Conservation (phyloP, 1,140 invertebrate genomes). For the Zaprionus ghesquierei region DNA sequence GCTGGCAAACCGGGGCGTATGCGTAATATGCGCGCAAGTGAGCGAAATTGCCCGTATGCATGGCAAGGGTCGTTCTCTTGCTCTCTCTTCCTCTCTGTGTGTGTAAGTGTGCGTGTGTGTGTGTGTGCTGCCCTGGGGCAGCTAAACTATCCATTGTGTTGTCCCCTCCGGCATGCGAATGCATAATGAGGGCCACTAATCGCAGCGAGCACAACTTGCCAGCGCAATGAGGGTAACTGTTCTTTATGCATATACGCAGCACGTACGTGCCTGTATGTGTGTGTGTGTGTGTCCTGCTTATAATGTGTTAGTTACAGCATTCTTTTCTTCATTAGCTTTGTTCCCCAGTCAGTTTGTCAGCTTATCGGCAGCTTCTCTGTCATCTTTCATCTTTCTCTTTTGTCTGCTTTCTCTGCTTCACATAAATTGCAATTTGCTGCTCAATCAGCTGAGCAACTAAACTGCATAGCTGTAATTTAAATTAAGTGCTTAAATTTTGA, state of each 20-base stretch:
- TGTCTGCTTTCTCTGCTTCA: neutral
- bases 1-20: constrained; percentile 44
- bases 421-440: neutral
- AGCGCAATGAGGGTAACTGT: constrained; percentile 38
- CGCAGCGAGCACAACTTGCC: constrained; percentile 28
- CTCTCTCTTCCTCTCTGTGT: neutral
- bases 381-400: neutral
- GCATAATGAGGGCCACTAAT: constrained; percentile 41
- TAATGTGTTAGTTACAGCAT: neutral
- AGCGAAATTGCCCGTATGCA: neutral
- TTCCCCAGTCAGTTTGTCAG: neutral
- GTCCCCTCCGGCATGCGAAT: constrained; percentile 23
- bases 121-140: constrained; percentile 15
- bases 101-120: constrained; percentile 10
- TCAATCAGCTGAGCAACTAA: neutral
- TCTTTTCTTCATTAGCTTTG: constrained; percentile 23
- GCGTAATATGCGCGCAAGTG: constrained; percentile 48
- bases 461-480: constrained; percentile 32
- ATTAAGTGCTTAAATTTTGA: constrained; percentile 37
- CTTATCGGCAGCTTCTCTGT: neutral
- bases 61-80: neutral
- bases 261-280: neutral
- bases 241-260: constrained; percentile 12
- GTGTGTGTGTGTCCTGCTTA: neutral
- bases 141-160: constrained; percentile 36